These are phyloP conservation scores for Phyllopteryx taeniolatus DNA, from an alignment of 2,113 vertebrate species.

Conservation along the genomic window DNA sequence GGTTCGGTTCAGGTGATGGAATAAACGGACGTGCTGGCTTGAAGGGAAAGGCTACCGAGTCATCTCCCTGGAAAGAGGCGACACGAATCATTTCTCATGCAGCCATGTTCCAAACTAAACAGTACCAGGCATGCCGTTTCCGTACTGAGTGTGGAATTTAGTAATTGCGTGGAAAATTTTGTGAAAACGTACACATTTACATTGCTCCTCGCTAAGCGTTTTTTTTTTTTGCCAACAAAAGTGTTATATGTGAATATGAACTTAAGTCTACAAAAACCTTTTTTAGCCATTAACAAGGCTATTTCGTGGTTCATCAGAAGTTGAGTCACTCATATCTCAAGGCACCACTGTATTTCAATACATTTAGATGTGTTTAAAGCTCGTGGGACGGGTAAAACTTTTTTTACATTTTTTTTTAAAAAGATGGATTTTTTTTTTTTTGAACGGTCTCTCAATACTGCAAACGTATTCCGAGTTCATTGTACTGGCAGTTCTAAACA, in stretches of 20 bases:
- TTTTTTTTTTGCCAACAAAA: too few species aligned
- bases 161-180: constrained; percentile 47
- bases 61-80: constrained; percentile 44
- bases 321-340: too few species aligned
- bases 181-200: background rate
- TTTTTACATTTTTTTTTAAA: too few species aligned
- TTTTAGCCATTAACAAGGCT: too few species aligned
- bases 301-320: too few species aligned
- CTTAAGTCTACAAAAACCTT: too few species aligned
- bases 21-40: background rate
- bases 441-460: too few species aligned
- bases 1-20: constrained; percentile 49
- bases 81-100: constrained; percentile 54
- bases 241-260: too few species aligned
- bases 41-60: background rate
- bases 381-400: too few species aligned
- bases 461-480: background rate
- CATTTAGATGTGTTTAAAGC: too few species aligned
- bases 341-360: too few species aligned
- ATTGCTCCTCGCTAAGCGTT: background rate
- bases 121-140: constrained; percentile 42
- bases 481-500: background rate
- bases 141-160: constrained; percentile 53
- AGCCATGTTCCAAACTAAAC: constrained; percentile 58
- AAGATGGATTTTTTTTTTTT: too few species aligned